phyloP scores from a whole-genome alignment of 2,888 invertebrate species.

The Bellardia bayeri region DNA sequence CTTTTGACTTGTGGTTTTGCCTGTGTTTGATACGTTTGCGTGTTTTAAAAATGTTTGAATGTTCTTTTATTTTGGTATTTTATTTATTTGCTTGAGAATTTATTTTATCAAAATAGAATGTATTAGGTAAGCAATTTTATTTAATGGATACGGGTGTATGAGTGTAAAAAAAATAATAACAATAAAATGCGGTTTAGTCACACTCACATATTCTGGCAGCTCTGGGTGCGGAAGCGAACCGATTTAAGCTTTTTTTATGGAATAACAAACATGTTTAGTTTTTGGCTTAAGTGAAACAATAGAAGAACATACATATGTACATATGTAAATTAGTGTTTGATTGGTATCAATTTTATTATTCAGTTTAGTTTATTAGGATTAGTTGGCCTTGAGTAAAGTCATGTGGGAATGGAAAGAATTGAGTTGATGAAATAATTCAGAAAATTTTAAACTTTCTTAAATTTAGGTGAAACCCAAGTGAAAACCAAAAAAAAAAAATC shows the following conservation, averaged over 20 bases:
- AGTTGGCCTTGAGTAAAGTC: constrained; percentile 18
- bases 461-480: too few species aligned
- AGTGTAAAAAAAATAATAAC: background rate
- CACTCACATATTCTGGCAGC: background rate
- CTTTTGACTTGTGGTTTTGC: background rate
- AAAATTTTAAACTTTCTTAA: too few species aligned
- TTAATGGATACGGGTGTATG: background rate
- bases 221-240: constrained; percentile 29
- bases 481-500: too few species aligned
- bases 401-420: constrained; percentile 22
- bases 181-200: constrained; percentile 4
- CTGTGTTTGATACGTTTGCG: constrained; percentile 7
- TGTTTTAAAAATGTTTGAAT: background rate
- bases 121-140: constrained; percentile 58
- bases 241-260: background rate
- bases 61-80: background rate
- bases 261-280: constrained; percentile 8
- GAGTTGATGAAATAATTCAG: background rate
- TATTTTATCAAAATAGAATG: constrained; percentile 26
- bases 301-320: background rate
- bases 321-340: background rate
- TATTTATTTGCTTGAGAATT: background rate
- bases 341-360: background rate
- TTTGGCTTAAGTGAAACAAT: background rate
- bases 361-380: background rate